Conservation (phyloP, 2,888 invertebrate species). For the Antitype chi region DNA sequence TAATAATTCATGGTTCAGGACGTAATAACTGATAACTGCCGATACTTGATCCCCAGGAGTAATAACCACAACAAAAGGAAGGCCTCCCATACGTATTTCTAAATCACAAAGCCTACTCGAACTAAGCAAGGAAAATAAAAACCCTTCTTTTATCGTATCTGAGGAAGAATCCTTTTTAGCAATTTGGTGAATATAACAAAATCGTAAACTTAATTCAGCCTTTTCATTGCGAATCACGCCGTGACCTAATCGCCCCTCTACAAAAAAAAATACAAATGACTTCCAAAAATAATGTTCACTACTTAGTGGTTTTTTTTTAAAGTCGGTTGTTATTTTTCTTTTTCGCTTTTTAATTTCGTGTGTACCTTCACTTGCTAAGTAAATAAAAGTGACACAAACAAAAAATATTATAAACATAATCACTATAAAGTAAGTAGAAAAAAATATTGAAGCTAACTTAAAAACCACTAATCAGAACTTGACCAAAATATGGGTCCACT, state of each 20-base stretch:
- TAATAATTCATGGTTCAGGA: conserved; percentile 47
- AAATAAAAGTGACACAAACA: no score
- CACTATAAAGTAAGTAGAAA: no score
- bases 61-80: conserved; percentile 62
- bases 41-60: conserved; percentile 58
- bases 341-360: no score
- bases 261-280: conserved; percentile 43
- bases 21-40: conserved; percentile 59
- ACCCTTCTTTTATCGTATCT: conserved; percentile 52
- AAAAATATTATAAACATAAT: no score
- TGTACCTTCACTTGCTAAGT: no score
- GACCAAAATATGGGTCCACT: no score
- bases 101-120: conserved; percentile 64
- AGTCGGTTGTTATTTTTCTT: no score
- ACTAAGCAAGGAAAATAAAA: conserved; percentile 65
- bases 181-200: conserved; percentile 73
- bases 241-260: conserved; percentile 66
- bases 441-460: no score
- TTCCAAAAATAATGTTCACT: no score
- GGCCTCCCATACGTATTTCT: conserved; percentile 45
- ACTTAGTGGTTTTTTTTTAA: no score
- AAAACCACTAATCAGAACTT: no score
- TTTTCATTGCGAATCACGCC: conserved; percentile 69
- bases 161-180: conserved; percentile 63
- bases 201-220: conserved; percentile 69